Conservation (phyloP, 2,888 invertebrate genomes). For the Mesorhabditis spiculigera region DNA sequence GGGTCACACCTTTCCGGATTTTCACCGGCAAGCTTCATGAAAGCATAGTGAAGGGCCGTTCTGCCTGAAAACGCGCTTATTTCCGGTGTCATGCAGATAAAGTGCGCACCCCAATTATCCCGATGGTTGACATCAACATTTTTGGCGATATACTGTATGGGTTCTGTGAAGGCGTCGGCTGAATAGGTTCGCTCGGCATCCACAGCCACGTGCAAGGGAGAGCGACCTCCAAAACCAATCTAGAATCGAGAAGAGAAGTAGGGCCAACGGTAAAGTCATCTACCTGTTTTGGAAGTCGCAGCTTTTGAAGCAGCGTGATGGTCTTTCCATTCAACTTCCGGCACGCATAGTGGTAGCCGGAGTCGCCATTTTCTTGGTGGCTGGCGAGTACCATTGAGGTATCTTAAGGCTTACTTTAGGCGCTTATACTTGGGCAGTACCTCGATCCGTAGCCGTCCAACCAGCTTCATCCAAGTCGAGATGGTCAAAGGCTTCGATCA, state of each 20-base stretch:
- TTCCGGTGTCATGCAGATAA: too few species aligned
- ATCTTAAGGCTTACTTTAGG: not conserved
- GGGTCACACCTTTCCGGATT: constrained; percentile 34
- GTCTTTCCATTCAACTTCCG: not conserved
- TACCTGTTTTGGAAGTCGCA: not conserved
- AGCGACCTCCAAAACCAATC: constrained; percentile 45
- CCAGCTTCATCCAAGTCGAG: not conserved
- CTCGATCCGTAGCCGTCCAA: not conserved
- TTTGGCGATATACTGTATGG: constrained; percentile 61
- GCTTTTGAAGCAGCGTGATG: not conserved
- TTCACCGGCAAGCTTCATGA: constrained; percentile 57
- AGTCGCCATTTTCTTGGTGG: not conserved
- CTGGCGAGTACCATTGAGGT: not conserved
- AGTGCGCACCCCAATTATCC: constrained; percentile 9
- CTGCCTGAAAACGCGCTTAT: constrained; percentile 36
- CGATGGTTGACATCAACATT: constrained; percentile 54
- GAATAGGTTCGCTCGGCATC: constrained; percentile 58
- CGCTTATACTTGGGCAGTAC: not conserved
- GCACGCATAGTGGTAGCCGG: not conserved
- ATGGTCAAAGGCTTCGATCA: not conserved
- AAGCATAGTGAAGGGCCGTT: constrained; percentile 63
- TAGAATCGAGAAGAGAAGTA: not conserved
- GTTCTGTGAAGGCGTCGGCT: constrained; percentile 61
- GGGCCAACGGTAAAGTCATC: not conserved
- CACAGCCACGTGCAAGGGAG: constrained; percentile 63